Evolutionary conservation across 2,113 vertebrate genomes (phyloP), one percentile per base, ranked within the genome.

Genomic region (Asarcornis scutulata): DNA sequence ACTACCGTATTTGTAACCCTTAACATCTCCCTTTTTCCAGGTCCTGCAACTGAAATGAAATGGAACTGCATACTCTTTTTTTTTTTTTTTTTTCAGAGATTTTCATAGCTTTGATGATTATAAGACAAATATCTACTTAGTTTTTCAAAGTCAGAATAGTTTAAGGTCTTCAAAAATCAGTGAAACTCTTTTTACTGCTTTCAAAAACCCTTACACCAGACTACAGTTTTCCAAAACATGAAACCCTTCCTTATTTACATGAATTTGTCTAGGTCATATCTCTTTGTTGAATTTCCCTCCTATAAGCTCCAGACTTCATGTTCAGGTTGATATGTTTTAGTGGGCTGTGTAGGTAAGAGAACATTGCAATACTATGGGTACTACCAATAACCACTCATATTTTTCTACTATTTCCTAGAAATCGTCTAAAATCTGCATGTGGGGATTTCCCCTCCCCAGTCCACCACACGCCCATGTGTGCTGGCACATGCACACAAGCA

Each of bases 381-480:
- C 66, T 50, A 76, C 6, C 15, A 73, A 73, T 31, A 79, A 48
- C 64, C 18, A 22, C 63, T 79, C 17, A 9, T 4, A 5, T 48
- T 0, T 32, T 82, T 79, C 67, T 67, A 0, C 62, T 74, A 71
- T 91, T 91, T 86, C 89, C 83, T 94, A 86, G 92, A 92, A 92
- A 94, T 72, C 56, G 34, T 58, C 55, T 73, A 50, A 52, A 72
- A 55, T 17, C 27, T 69, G 62, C 71, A 59, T 36, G 36, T 1
- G 55, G 60, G 86, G 76, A 95, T 93, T 87, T 95, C 79, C 27
- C 63, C 42, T 66, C 71, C 52, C 25, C 62, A 87, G 69, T 80
- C 25, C 79, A 44, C 42, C 56, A 4, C 86, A 50, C 0, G 17
- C 5, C 1, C 83, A 17, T 7, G 23, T 38, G 17, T 1, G 0